Base-by-base conservation (phyloP, 92 coral and sea anemone species). In the Parazoanthus atlanticus region DNA sequence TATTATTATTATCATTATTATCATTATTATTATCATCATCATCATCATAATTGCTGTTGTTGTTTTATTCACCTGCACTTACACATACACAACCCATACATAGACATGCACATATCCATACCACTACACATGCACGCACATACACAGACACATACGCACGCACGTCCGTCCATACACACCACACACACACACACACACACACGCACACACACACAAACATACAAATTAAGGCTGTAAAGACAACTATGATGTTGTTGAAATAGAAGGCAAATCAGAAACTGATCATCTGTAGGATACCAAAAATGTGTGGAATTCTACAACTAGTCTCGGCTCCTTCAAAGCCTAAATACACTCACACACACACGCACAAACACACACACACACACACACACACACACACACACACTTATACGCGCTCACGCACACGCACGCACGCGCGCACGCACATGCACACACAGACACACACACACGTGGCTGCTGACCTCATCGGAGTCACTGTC, bases 401-500 rank as follows among this genome's bases (percentile, higher is more conserved):
- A 73, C 43, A 73, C 77, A 31, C 8, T 0, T n/a, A 36, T 29
- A 13, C 29, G 13, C 28, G 36, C 79, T 0, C 80, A 76, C 56
- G 21, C 28, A 38, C 61, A 41, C 29, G 12, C 8, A 1, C 13
- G 21, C 11, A 11, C 49, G 0, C 28, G 0, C 26, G 1, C 78
- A 36, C 23, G 25, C 9, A 32, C 26, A 1, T 23, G 8, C 40
- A 32, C 73, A 21, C 79, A 3, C 52, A 75, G 11, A 38, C 11
- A 32, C 69, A 83, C n/a, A 17, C 41, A 70, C 23, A 25, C 31
- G 67, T 79, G 25, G 32, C 11, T 33, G 32, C 94, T 58, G 28
- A 95, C 98, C 91, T 95, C 98, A 52, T 93, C 98, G 11, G 94
- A 90, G 15, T 84, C 87, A 8, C 41, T 71, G 73, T 95, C 98